Evolutionary conservation across 92 coral and sea anemone genomes (phyloP).

Genomic region (Blastomussa wellsi): DNA sequence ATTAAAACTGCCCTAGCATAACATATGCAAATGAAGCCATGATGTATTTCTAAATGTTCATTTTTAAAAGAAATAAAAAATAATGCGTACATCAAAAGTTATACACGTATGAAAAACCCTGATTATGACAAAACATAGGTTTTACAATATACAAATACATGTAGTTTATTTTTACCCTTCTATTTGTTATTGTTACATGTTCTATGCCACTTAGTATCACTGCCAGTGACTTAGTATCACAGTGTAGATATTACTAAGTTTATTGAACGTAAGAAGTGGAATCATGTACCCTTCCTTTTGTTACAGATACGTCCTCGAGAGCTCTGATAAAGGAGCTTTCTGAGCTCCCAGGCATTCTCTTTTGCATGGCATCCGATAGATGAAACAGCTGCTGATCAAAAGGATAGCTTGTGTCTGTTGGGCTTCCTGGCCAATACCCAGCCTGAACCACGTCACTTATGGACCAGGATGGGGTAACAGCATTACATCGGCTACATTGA

Average conservation of each 20-base stretch:
- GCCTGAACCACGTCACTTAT: slow-evolving; percentile 41
- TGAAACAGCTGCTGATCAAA: slow-evolving; percentile 59
- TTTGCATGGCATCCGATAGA: slow-evolving; percentile 62
- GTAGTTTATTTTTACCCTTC: not conserved
- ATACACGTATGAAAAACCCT: not conserved
- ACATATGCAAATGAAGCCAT: not conserved
- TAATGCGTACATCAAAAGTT: no score
- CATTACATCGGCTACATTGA: slow-evolving; percentile 33
- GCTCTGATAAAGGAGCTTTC: slow-evolving; percentile 55
- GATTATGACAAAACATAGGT: not conserved
- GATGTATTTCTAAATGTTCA: no score
- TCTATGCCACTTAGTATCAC: not conserved
- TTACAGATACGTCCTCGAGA: slow-evolving; percentile 53
- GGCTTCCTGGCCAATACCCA: no score
- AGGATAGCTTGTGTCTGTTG: slow-evolving; percentile 44
- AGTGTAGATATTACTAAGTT: not conserved
- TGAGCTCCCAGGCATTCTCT: slow-evolving; percentile 66
- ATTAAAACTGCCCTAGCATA: not conserved
- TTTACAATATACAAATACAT: not conserved
- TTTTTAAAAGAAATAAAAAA: no score
- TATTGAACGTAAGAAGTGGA: not conserved
- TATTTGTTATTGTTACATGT: not conserved
- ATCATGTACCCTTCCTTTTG: slow-evolving; percentile 57
- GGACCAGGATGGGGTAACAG: slow-evolving; percentile 29
- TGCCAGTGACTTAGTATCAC: no score